These are phyloP conservation scores for Erpetoichthys calabaricus DNA, from an alignment of 2,797 vertebrate species.

Conservation along the genomic window DNA sequence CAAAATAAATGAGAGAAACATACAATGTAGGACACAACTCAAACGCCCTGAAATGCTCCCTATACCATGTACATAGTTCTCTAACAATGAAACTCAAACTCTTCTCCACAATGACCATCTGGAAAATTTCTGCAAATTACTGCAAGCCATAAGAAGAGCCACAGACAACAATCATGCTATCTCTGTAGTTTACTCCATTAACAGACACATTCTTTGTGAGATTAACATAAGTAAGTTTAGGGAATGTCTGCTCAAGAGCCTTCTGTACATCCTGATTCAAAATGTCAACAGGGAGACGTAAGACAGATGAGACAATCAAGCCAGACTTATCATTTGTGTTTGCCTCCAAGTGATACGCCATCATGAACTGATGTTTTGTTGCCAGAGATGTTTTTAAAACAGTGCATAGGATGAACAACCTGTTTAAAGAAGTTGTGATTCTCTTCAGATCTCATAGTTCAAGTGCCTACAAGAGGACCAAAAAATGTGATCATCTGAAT, in stretches of 20 bases:
- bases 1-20: slow-evolving; percentile 2
- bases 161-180: slow-evolving; percentile 2
- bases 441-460: too few relatives aligned
- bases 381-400: too few relatives aligned
- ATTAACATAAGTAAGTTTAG: slow-evolving; percentile 1
- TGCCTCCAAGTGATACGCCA: too few relatives aligned
- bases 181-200: slow-evolving; percentile 2
- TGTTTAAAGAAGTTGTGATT: too few relatives aligned
- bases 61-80: slow-evolving; percentile 4
- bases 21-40: slow-evolving; percentile 1
- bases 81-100: slow-evolving; percentile 5
- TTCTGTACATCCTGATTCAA: neutral
- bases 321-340: too few relatives aligned
- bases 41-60: slow-evolving; percentile 6
- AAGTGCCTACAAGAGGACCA: too few relatives aligned
- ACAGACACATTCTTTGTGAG: slow-evolving; percentile 1
- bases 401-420: too few relatives aligned
- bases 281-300: neutral
- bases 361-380: too few relatives aligned
- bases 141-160: slow-evolving; percentile 1
- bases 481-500: too few relatives aligned
- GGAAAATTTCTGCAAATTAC: slow-evolving; percentile 3
- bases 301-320: slow-evolving; percentile 1
- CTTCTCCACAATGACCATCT: slow-evolving; percentile 2
- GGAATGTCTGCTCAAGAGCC: slow-evolving; percentile 1